Conservation (phyloP, 2,113 vertebrate genomes). For the Tangachromis dhanisi region DNA sequence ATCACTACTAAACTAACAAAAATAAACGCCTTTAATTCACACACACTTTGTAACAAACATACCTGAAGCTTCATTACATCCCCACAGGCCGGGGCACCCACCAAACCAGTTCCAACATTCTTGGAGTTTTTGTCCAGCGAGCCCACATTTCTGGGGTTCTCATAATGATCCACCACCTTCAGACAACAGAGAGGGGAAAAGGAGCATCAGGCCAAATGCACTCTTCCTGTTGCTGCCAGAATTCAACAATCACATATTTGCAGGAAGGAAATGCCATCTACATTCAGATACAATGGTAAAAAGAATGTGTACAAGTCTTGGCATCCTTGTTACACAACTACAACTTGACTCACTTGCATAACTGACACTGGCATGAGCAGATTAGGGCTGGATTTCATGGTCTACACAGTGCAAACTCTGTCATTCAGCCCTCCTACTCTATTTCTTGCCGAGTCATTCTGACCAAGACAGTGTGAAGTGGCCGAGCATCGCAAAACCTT, state of each 20-base stretch:
- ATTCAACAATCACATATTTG: background rate
- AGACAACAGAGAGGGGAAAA: background rate
- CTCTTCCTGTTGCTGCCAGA: background rate
- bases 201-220: background rate
- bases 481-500: background rate
- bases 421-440: background rate
- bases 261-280: background rate
- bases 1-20: background rate
- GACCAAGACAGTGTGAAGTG: background rate
- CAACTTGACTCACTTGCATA: background rate
- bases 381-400: conserved; percentile 27
- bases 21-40: background rate
- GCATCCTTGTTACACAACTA: background rate
- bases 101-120: conserved; percentile 93
- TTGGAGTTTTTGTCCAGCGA: conserved; percentile 84
- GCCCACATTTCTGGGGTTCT: conserved; percentile 95
- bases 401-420: background rate
- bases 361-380: conserved; percentile 15
- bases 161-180: conserved; percentile 96
- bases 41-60: background rate
- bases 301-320: background rate
- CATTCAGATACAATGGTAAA: background rate
- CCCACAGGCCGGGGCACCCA: conserved; percentile 93
- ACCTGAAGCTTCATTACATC: conserved; percentile 99
- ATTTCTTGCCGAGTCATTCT: conserved; percentile 48